A percentile compares a stretch with the other conserved stretches of the same genome.
phyloP scores from a whole-genome alignment of 64 coral and sea anemone species.

The Montipora sp. region DNA sequence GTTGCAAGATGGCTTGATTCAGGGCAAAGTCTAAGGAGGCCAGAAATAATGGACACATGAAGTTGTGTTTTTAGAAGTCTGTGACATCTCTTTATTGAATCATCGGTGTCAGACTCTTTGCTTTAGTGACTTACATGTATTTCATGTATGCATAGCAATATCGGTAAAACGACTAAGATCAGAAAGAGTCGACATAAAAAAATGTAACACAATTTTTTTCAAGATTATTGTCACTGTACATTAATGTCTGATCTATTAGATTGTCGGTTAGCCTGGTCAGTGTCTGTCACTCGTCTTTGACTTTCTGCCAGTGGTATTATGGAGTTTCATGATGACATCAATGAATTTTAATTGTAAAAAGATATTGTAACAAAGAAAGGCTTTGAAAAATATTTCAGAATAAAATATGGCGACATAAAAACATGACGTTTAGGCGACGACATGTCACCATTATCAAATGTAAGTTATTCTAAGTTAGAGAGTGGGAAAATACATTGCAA shows the following conservation, averaged over 20 bases:
- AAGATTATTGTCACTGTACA: constrained; percentile 41
- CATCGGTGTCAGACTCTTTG: constrained; percentile 11
- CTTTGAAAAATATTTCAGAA: too few species aligned
- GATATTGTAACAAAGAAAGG: too few species aligned
- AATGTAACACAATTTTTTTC: constrained; percentile 47
- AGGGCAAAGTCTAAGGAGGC: not conserved
- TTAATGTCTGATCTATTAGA: constrained; percentile 49
- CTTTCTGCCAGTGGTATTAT: constrained; percentile 40
- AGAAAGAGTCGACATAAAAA: constrained; percentile 38
- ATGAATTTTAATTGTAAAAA: too few species aligned
- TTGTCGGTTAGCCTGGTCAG: constrained; percentile 48
- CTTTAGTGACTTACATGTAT: constrained; percentile 57
- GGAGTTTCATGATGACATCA: too few species aligned
- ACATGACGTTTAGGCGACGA: too few species aligned
- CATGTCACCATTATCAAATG: too few species aligned
- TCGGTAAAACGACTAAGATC: constrained; percentile 49
- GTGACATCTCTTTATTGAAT: too few species aligned
- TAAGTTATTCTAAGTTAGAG: too few species aligned
- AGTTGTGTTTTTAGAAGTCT: not conserved
- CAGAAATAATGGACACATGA: not conserved
- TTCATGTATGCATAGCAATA: constrained; percentile 43
- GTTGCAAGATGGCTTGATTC: constrained; percentile 39
- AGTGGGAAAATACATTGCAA: too few species aligned
- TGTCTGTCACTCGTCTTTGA: constrained; percentile 50
- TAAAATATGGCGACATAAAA: too few species aligned